Base-by-base conservation (phyloP, 2,888 invertebrate genomes). In the Autographa gamma region DNA sequence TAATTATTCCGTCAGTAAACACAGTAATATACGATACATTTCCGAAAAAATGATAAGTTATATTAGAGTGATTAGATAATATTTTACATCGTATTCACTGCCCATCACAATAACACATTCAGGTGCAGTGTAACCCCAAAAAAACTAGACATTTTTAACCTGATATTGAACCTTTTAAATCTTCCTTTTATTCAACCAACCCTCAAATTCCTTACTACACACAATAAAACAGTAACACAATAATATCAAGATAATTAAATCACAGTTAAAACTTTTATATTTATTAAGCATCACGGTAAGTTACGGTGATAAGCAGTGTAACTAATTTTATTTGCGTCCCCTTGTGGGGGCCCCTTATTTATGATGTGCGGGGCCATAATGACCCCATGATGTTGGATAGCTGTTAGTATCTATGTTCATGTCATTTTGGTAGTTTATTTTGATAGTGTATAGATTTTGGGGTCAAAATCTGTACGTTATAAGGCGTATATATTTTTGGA, bases 241-340 rank as follows among this genome's bases (percentile, higher is more conserved):
- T 60, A 32, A 32, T 8, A 59, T 4, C 14, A 32, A 31, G 38
- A 58, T 11, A 60, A 78, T 72, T 60, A 75, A 64, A 60, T 74
- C 61, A 78, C 71, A 75, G 75, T 76, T 78, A 80, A 81, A 77
- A 76, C 80, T 79, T 67, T 19, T 25, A 72, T 63, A 60, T 60
- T 69, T 74, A 71, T 77, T 70, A 78, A 80, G 76, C 71, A 64
- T 54, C 72, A 63, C 71, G 73, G 78, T 76, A 43, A 61, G 19
- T 48, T 13, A 2, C 38, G 38, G 41, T 66, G 80, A 77, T 76
- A 76, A 80, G 73, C 83, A 86, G 87, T 87, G 87, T 86, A 86
- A 89, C 90, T 88, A 90, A 90, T 90, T 89, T 90, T 88, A 89
- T 90, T 90, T 86, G 87, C 86, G 78, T 84, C 86, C 87, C 89